Percentiles rank a stretch among this genome's conserved stretches.
These are phyloP conservation scores for Gephyroberyx darwinii DNA, from an alignment of 2,797 vertebrate species.

Conservation along the genomic window DNA sequence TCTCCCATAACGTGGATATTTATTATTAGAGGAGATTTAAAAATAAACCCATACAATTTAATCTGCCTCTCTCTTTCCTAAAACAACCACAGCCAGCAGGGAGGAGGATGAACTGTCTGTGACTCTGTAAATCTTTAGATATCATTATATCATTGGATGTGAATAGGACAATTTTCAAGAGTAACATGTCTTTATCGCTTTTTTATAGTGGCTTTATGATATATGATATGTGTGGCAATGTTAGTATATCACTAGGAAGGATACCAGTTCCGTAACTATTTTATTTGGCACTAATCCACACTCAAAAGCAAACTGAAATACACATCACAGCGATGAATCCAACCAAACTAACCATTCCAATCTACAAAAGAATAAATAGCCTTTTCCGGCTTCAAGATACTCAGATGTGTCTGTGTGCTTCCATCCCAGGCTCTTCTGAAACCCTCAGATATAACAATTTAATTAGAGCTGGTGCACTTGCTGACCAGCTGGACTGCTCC, in stretches of 20 bases:
- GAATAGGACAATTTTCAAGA: neutral
- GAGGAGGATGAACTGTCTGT: neutral
- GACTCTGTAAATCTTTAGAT: neutral
- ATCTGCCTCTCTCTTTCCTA: neutral
- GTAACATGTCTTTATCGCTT: fast-evolving
- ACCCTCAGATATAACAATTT: slow-evolving; percentile 49
- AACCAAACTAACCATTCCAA: too few relatives aligned
- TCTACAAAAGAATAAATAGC: slow-evolving; percentile 3
- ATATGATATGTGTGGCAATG: neutral
- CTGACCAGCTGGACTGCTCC: slow-evolving; percentile 40
- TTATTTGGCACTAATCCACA: too few relatives aligned
- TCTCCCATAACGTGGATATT: slow-evolving; percentile 26
- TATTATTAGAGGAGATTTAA: slow-evolving; percentile 27
- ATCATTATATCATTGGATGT: neutral
- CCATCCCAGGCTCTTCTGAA: slow-evolving; percentile 29
- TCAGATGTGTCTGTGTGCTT: slow-evolving; percentile 27
- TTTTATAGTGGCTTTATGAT: neutral
- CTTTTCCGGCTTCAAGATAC: slow-evolving; percentile 24
- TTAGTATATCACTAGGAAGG: neutral
- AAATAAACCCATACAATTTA: neutral
- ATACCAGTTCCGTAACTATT: neutral
- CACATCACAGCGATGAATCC: neutral
- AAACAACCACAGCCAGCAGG: neutral
- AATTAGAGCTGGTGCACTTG: slow-evolving; percentile 38
- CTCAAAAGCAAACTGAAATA: too few relatives aligned